phyloP scores from a whole-genome alignment of 2,888 invertebrate species.

The Ditula angustiorana region DNA sequence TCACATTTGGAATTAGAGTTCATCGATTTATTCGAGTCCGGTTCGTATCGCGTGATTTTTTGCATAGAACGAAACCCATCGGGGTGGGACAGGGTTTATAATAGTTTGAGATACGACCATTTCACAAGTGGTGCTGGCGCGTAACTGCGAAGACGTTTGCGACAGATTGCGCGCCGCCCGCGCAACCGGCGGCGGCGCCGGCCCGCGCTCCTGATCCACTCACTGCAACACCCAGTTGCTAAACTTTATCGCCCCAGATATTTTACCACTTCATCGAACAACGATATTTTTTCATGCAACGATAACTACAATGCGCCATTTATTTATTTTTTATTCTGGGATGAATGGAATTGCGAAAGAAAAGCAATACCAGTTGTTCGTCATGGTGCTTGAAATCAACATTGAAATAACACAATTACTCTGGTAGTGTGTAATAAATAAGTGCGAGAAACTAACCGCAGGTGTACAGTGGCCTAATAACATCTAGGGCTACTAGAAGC shows the following conservation, averaged over 20 bases:
- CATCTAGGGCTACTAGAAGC: neutral
- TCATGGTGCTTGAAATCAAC: conserved; percentile 50
- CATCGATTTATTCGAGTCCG: conserved; percentile 44
- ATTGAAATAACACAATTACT: conserved; percentile 34
- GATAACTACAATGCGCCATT: conserved; percentile 56
- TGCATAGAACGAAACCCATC: conserved; percentile 74
- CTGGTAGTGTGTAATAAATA: conserved; percentile 7
- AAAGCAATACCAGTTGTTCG: conserved; percentile 51
- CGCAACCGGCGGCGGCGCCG: conserved; percentile 46
- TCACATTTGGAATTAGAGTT: conserved; percentile 37
- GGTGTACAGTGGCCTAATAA: neutral
- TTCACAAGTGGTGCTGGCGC: conserved; percentile 76
- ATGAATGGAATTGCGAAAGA: conserved; percentile 59
- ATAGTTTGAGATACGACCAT: conserved; percentile 83
- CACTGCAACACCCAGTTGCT: conserved; percentile 72
- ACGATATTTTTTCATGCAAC: conserved; percentile 56
- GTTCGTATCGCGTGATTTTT: conserved; percentile 66
- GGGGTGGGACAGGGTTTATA: conserved; percentile 75
- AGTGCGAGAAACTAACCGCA: conserved; percentile 2
- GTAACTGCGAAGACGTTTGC: conserved; percentile 74
- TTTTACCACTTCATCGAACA: conserved; percentile 62
- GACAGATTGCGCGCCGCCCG: conserved; percentile 55
- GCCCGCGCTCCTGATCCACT: conserved; percentile 55
- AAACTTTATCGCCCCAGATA: conserved; percentile 70
- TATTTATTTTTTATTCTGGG: conserved; percentile 60